Conservation (phyloP, 1,140 invertebrate genomes). For the Saxidomus purpurata region DNA sequence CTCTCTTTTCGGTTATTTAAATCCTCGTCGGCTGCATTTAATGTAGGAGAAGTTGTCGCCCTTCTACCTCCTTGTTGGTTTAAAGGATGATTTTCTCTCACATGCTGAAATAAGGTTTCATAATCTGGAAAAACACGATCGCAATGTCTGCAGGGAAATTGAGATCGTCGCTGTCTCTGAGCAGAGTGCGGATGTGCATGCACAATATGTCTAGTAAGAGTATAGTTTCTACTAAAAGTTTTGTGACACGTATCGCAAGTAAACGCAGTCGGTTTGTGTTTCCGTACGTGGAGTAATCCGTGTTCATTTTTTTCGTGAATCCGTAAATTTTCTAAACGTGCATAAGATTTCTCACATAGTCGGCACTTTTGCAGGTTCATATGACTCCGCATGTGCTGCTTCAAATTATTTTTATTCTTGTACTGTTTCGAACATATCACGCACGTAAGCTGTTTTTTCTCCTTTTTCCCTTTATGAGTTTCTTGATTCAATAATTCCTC, state of each 20-base stretch:
- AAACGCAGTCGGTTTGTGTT: constrained; percentile 5
- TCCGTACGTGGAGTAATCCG: constrained; percentile 32
- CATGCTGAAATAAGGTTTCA: constrained; percentile 38
- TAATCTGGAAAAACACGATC: constrained; percentile 13
- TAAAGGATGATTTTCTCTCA: constrained; percentile 40
- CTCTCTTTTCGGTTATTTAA: not conserved
- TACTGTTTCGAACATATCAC: constrained; percentile 17
- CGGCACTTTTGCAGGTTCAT: not conserved
- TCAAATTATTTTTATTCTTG: not conserved
- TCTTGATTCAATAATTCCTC: not conserved
- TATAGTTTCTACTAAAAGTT: not conserved
- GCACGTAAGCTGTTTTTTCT: not conserved
- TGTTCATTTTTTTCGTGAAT: constrained; percentile 12
- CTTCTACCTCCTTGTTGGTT: constrained; percentile 37
- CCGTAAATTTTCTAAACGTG: constrained; percentile 1
- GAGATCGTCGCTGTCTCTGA: not conserved
- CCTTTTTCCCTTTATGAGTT: no score
- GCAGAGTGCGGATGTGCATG: not conserved
- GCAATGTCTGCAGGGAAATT: constrained; percentile 54
- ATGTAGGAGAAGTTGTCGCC: not conserved
- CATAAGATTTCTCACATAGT: not conserved
- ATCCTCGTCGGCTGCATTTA: not conserved
- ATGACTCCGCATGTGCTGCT: constrained; percentile 23
- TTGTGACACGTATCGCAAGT: not conserved
- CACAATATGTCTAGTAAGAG: constrained; percentile 17